Evolutionary conservation across 2,797 vertebrate genomes (phyloP), one percentile per base, ranked within the genome.

Genomic region (Rhinoraja longicauda): DNA sequence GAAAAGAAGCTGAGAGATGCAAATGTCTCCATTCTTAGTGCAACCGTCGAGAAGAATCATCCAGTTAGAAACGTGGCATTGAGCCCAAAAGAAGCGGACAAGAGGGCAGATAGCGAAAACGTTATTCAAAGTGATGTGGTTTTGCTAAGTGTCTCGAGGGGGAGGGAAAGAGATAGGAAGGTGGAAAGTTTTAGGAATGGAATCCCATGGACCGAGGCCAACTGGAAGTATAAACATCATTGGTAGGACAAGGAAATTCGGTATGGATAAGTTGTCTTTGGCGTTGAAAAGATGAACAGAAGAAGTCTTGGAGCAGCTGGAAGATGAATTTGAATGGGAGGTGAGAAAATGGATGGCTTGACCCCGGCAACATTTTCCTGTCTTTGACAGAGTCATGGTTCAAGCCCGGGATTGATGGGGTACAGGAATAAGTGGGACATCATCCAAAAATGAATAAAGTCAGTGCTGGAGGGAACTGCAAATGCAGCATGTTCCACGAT

Each of bases 321-420:
- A 67, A 88, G n/a, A 88, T 88, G 2, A 88, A 88, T 88, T 53
- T 64, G 62, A 88, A 88, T 19, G 8, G 59, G 64, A 32, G 84
- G 59, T 88, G 59, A 88, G 59, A 32, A 88, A 67, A 36, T 88
- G 84, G 59, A 88, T 88, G 84, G 15, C 59, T 88, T 59, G 19
- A 67, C 84, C 84, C 64, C 62, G 32, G n/a, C 32, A 88, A 59
- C 84, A 67, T 53, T 67, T 88, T 88, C 59, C 84, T 67, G 84
- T 67, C 64, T 67, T 19, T 88, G 84, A 67, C 84, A 88, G 59
- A 36, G 59, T 32, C 64, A 0, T 67, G 59, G 84, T 36, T n/a
- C 59, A 88, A 88, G 21, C 6, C 59, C 26, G n/a, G 88, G 84
- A 88, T 88, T 88, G 84, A 88, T 88, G 84, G 67, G 62, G n/a